Evolutionary conservation across 2,888 invertebrate species (phyloP).

Genomic region (Athrips mouffetella): DNA sequence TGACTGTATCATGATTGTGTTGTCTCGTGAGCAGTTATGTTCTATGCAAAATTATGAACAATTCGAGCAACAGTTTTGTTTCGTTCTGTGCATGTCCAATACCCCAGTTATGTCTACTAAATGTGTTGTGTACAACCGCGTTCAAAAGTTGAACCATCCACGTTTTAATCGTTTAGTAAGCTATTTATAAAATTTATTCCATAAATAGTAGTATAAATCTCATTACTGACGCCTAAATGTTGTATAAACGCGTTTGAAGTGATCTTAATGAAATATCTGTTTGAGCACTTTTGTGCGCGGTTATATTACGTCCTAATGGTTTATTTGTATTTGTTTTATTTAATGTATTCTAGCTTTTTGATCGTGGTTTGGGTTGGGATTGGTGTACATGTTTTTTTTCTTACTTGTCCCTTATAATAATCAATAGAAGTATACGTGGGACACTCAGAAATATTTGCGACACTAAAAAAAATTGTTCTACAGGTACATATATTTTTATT

Average conservation of each 20-base stretch:
- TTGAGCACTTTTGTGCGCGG: conserved; percentile 46
- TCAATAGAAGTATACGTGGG: no score
- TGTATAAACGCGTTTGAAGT: no score
- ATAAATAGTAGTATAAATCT: no score
- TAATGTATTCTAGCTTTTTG: conserved; percentile 41
- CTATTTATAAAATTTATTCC: no score
- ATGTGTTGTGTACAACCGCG: conserved; percentile 44
- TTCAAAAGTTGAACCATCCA: conserved; percentile 27
- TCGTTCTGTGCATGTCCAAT: conserved; percentile 53
- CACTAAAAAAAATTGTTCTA: background rate
- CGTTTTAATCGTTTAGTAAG: no score
- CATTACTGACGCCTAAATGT: no score
- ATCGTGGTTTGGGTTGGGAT: conserved; percentile 69
- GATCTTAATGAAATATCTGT: no score
- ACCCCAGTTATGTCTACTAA: conserved; percentile 47
- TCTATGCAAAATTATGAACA: background rate
- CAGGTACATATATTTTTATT: background rate
- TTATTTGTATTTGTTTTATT: conserved; percentile 37
- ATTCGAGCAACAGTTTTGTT: background rate
- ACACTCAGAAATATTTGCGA: no score
- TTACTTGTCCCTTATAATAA: background rate
- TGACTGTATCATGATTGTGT: background rate
- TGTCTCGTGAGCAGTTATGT: background rate
- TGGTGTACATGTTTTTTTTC: conserved; percentile 54
- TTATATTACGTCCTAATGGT: conserved; percentile 32